These are phyloP conservation scores for Tiliacea aurago DNA, from an alignment of 2,888 invertebrate species.

Conservation along the genomic window DNA sequence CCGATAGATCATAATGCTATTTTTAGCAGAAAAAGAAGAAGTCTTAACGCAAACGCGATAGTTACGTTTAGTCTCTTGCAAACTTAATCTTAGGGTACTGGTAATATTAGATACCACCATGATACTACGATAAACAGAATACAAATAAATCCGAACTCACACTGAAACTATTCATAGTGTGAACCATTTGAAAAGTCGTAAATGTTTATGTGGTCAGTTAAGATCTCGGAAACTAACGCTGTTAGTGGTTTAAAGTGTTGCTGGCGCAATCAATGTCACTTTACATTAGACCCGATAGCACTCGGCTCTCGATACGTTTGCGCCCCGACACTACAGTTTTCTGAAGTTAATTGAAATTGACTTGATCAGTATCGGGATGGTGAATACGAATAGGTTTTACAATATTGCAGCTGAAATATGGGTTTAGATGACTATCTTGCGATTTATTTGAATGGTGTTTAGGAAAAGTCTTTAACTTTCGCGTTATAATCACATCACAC, in stretches of 20 bases:
- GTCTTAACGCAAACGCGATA: too few relatives aligned
- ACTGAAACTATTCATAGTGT: slow-evolving; percentile 4
- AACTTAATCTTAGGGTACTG: too few relatives aligned
- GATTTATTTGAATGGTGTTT: background rate
- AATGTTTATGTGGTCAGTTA: slow-evolving; percentile 48
- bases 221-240: slow-evolving; percentile 36
- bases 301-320: slow-evolving; percentile 11
- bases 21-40: too few relatives aligned
- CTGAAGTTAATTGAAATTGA: slow-evolving; percentile 33
- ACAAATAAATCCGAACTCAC: background rate
- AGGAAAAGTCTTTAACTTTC: background rate
- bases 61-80: too few relatives aligned
- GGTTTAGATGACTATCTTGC: background rate
- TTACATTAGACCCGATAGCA: slow-evolving; percentile 32
- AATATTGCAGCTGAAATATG: background rate
- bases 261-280: slow-evolving; percentile 48
- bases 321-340: slow-evolving; percentile 11
- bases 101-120: background rate
- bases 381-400: background rate
- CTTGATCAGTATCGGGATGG: slow-evolving; percentile 9
- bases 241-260: slow-evolving; percentile 36
- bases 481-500: background rate
- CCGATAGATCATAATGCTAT: too few relatives aligned
- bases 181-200: slow-evolving; percentile 40
- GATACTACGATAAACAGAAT: background rate